These are phyloP conservation scores for Aphidius gifuensis DNA, from an alignment of 1,140 invertebrate species.

Conservation along the genomic window DNA sequence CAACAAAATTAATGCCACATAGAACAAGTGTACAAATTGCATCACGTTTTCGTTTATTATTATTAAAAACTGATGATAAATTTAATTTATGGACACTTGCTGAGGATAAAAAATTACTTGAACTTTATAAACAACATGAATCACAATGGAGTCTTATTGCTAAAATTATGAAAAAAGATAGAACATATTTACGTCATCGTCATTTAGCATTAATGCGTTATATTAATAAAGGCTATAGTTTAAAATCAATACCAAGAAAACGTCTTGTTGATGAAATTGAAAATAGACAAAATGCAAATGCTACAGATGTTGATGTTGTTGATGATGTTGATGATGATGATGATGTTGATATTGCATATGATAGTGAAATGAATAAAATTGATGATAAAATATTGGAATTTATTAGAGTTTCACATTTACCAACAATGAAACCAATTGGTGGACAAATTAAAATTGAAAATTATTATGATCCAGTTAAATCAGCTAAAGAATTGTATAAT, in stretches of 20 bases:
- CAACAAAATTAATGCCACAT: slow-evolving; percentile 53
- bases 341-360: slow-evolving; percentile 8
- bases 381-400: not conserved
- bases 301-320: not conserved
- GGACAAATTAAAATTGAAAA: slow-evolving; percentile 7
- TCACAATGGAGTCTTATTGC: slow-evolving; percentile 48
- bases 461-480: slow-evolving; percentile 20
- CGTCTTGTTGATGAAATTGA: not conserved
- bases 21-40: slow-evolving; percentile 57
- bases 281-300: slow-evolving; percentile 1
- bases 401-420: not conserved
- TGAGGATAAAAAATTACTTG: slow-evolving; percentile 51
- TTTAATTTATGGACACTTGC: slow-evolving; percentile 49
- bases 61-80: slow-evolving; percentile 36
- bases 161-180: slow-evolving; percentile 46
- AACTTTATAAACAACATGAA: slow-evolving; percentile 43
- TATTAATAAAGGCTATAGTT: slow-evolving; percentile 28
- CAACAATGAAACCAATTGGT: not conserved
- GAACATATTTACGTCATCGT: slow-evolving; percentile 54
- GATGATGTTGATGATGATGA: slow-evolving; percentile 25
- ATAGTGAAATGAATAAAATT: slow-evolving; percentile 31
- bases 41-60: slow-evolving; percentile 54
- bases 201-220: slow-evolving; percentile 43
- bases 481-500: slow-evolving; percentile 33
- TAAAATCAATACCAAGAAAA: slow-evolving; percentile 31